Evolutionary conservation across 2,113 vertebrate species (phyloP).

Genomic region (Macroglossus sobrinus): DNA sequence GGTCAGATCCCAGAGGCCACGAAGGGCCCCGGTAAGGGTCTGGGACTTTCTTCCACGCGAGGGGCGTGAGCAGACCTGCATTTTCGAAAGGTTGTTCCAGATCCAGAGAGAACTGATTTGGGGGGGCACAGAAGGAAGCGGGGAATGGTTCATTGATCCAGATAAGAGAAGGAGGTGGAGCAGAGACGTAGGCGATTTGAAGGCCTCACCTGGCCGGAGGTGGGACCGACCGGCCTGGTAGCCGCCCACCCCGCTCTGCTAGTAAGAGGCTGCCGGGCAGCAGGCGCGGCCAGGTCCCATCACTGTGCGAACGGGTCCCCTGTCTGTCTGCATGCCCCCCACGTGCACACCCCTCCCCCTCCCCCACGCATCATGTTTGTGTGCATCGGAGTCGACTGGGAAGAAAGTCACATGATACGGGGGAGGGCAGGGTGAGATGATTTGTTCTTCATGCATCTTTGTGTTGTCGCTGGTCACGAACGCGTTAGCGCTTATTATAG

Average conservation of each 20-base stretch:
- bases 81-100: not conserved
- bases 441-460: not conserved
- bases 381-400: fast-evolving
- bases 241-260: fast-evolving
- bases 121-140: fast-evolving
- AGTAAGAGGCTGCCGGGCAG: fast-evolving
- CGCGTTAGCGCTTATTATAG: fast-evolving
- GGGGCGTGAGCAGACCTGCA: not conserved
- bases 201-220: not conserved
- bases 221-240: not conserved
- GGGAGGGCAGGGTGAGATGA: fast-evolving
- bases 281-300: fast-evolving
- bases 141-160: not conserved
- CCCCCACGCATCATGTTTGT: fast-evolving
- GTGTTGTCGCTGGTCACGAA: not conserved
- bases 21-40: not conserved
- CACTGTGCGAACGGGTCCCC: fast-evolving
- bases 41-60: not conserved
- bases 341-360: no score
- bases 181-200: fast-evolving
- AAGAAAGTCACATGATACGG: not conserved
- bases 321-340: not conserved
- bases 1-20: not conserved
- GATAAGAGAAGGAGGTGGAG: not conserved
- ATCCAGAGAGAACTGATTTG: fast-evolving